Conservation (phyloP, 1,140 invertebrate genomes). For the Drosophila kikkawai region DNA sequence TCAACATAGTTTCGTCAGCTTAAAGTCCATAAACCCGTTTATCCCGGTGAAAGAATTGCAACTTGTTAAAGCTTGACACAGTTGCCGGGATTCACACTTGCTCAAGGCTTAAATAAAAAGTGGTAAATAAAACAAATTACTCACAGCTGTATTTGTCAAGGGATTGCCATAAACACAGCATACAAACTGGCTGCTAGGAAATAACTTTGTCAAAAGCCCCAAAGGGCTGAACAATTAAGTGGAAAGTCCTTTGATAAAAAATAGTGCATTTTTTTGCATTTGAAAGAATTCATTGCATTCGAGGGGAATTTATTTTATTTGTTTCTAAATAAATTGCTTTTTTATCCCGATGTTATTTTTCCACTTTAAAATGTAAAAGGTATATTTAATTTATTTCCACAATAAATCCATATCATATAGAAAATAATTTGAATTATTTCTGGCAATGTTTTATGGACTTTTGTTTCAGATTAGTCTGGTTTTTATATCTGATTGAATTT, state of each 20-base stretch:
- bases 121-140: background rate
- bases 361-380: background rate
- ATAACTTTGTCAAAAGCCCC: constrained; percentile 8
- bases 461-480: background rate
- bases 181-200: background rate
- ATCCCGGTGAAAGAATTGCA: background rate
- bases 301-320: background rate
- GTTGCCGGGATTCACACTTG: constrained; percentile 1
- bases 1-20: background rate
- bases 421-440: background rate
- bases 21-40: background rate
- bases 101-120: background rate
- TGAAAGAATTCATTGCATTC: background rate
- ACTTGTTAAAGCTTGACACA: background rate
- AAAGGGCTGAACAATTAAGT: background rate
- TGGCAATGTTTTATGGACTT: background rate
- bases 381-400: background rate
- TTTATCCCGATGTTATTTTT: background rate
- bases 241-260: background rate
- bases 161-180: constrained; percentile 3
- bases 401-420: background rate
- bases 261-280: background rate
- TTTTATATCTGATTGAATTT: background rate
- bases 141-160: background rate
- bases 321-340: background rate